A percentile compares a stretch with the other conserved stretches of the same genome.
These are phyloP conservation scores for Sitophilus oryzae DNA, from an alignment of 1,140 invertebrate genomes.

Conservation along the genomic window DNA sequence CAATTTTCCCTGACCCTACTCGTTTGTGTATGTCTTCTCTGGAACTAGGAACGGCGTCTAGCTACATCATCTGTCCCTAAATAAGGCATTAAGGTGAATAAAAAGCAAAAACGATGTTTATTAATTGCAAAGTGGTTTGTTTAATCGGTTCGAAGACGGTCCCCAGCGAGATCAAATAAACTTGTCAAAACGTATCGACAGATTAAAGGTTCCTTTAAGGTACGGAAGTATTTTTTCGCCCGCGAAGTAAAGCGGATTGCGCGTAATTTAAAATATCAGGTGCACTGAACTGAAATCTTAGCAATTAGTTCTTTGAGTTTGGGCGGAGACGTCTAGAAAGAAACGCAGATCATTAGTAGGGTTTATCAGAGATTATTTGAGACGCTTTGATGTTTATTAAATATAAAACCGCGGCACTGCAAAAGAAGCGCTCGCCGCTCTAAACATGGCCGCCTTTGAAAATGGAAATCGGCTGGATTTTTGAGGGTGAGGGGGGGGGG, in stretches of 20 bases:
- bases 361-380: slow-evolving; percentile 43
- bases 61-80: too few species aligned
- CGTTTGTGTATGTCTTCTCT: too few species aligned
- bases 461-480: too few species aligned
- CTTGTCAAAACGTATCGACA: slow-evolving; percentile 34
- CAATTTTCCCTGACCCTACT: too few species aligned
- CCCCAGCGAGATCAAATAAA: too few species aligned
- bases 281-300: slow-evolving; percentile 41
- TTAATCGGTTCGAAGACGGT: too few species aligned
- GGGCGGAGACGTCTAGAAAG: slow-evolving; percentile 28
- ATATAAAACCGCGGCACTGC: slow-evolving; percentile 3
- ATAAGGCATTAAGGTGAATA: too few species aligned
- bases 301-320: slow-evolving; percentile 41
- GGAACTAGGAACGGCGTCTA: too few species aligned
- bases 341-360: slow-evolving; percentile 38
- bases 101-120: too few species aligned
- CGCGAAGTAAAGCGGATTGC: slow-evolving; percentile 38
- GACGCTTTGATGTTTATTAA: slow-evolving; percentile 38
- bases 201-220: slow-evolving; percentile 36
- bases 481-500: too few species aligned
- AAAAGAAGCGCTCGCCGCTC: neutral
- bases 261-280: slow-evolving; percentile 35
- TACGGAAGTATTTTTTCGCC: slow-evolving; percentile 37
- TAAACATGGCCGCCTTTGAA: neutral
- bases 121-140: too few species aligned